phyloP scores from a whole-genome alignment of 1,140 invertebrate genomes.

The Coboldia fuscipes region DNA sequence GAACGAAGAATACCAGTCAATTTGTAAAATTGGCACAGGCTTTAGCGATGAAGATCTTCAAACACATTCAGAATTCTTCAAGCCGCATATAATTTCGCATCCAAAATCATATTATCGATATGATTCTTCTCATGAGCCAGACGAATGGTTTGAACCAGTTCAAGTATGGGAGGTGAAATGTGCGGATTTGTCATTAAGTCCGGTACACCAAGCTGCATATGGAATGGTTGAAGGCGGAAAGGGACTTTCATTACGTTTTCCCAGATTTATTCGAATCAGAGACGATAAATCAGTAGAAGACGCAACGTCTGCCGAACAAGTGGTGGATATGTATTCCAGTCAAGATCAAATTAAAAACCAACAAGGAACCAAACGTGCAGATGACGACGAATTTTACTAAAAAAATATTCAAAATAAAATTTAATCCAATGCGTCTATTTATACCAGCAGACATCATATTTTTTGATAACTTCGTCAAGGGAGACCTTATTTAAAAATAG shows the following conservation, averaged over 20 bases:
- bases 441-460: too few relatives aligned
- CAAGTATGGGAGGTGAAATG: slow-evolving; percentile 98
- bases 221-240: slow-evolving; percentile 78
- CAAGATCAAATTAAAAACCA: slow-evolving; percentile 86
- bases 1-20: slow-evolving; percentile 77
- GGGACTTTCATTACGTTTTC: slow-evolving; percentile 92
- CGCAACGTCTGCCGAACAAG: slow-evolving; percentile 77
- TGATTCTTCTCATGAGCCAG: slow-evolving; percentile 55
- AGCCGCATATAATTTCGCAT: slow-evolving; percentile 46
- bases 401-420: too few relatives aligned
- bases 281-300: slow-evolving; percentile 89
- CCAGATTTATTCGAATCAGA: slow-evolving; percentile 75
- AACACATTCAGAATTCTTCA: slow-evolving; percentile 54
- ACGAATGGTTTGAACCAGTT: slow-evolving; percentile 86
- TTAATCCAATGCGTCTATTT: too few relatives aligned
- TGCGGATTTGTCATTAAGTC: slow-evolving; percentile 93
- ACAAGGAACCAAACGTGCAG: slow-evolving; percentile 17
- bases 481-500: too few relatives aligned
- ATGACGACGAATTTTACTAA: slow-evolving; percentile 57
- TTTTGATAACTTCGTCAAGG: too few relatives aligned
- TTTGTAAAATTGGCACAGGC: slow-evolving; percentile 72
- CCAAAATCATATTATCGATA: slow-evolving; percentile 76
- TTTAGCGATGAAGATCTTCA: slow-evolving; percentile 85
- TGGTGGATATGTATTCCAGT: slow-evolving; percentile 60
- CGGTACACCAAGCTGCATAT: slow-evolving; percentile 73